Base-by-base conservation (phyloP, 2,797 vertebrate species). In the Eulemur mongoz region DNA sequence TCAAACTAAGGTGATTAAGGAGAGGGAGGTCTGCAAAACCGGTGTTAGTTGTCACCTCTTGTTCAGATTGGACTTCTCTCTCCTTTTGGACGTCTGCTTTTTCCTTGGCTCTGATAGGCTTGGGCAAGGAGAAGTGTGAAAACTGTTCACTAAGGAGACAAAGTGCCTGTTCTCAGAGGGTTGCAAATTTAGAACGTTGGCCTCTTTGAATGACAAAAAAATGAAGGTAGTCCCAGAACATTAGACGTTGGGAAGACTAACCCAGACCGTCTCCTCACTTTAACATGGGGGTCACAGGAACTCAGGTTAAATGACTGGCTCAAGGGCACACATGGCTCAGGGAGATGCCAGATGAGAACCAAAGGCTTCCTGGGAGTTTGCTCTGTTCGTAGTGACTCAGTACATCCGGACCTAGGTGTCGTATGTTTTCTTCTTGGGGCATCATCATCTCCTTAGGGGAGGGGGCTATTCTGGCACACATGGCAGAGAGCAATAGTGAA, bases 181-280 rank as follows among this genome's bases (percentile, higher is more conserved):
- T 84, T 93, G 22, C 69, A 45, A 3, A 40, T 76, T 63, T 78
- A 72, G 43, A 95, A 72, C 67, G 84, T 83, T 9, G 40, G 22
- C 45, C 45, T 89, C 43, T 32, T 20, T 91, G 38, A 75, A 83
- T 84, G 45, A 25, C 67, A 65, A 59, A 79, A 89, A 52, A 35
- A 20, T 35, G 11, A 87, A 83, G 22, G 57, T 59, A 35, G 84
- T 48, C 23, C n/a, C 27, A 85, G 63, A 89, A 67, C 70, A 65
- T 70, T 80, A 63, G 69, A 67, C 14, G 27, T 91, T 81, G 35
- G 54, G 91, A 94, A 78, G 75, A 93, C 83, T 91, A 59, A 17
- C 70, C 23, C 35, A 80, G 63, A 67, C 9, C 30, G 17, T 65
- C 32, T n/a, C 32, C 38, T 81, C 38, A 14, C 48, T 89, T 91